These are phyloP conservation scores for Lasioglossum lativentre DNA, from an alignment of 2,888 invertebrate genomes.

Conservation along the genomic window DNA sequence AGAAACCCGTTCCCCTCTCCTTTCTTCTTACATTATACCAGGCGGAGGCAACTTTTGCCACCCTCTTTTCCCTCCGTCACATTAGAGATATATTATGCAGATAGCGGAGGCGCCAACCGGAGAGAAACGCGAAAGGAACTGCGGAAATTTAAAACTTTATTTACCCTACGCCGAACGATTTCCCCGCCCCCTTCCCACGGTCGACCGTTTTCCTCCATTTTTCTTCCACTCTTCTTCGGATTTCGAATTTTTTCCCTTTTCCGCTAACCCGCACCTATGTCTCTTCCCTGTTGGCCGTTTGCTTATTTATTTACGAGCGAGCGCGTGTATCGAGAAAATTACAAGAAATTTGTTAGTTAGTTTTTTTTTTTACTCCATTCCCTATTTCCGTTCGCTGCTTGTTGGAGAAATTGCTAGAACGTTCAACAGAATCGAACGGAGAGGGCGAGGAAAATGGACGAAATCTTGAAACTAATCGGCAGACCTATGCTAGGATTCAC, in stretches of 20 bases:
- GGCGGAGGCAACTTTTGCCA: slow-evolving; percentile 77
- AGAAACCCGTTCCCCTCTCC: slow-evolving; percentile 34
- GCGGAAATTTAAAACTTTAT: slow-evolving; percentile 83
- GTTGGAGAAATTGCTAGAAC: background rate
- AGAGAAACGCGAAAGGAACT: slow-evolving; percentile 66
- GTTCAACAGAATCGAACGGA: slow-evolving; percentile 26
- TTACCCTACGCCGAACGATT: slow-evolving; percentile 78
- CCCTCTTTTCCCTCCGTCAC: slow-evolving; percentile 77
- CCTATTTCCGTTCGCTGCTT: background rate
- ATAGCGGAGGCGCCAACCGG: slow-evolving; percentile 74
- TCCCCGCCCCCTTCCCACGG: slow-evolving; percentile 7
- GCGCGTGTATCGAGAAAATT: background rate
- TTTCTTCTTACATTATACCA: slow-evolving; percentile 76
- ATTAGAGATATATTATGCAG: slow-evolving; percentile 82
- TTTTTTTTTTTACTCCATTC: background rate
- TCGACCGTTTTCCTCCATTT: slow-evolving; percentile 8
- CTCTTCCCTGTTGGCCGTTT: background rate
- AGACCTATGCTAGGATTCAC: slow-evolving; percentile 61
- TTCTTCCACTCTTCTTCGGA: slow-evolving; percentile 16
- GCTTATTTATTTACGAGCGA: background rate
- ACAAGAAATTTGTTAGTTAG: background rate
- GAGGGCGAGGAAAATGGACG: slow-evolving; percentile 43
- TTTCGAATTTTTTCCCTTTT: slow-evolving; percentile 12
- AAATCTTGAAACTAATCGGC: slow-evolving; percentile 67
- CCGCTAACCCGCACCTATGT: background rate